A percentile compares a stretch with the other conserved stretches of the same genome.
phyloP scores from a whole-genome alignment of 2,797 vertebrate species.

The Ceryle rudis region DNA sequence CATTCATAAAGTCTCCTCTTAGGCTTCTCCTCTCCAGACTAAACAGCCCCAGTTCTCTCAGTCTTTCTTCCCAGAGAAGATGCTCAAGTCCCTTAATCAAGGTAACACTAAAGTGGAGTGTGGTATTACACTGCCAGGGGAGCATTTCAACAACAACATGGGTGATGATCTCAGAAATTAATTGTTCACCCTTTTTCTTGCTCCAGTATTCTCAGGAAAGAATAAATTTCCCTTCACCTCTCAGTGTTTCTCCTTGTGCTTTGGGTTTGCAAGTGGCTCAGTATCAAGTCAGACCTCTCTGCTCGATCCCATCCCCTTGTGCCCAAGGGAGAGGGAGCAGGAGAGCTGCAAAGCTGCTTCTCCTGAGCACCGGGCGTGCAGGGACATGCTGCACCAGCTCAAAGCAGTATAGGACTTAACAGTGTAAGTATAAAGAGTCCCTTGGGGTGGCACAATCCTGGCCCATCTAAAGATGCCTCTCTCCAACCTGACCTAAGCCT shows the following conservation, averaged over 20 bases:
- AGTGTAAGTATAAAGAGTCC: not conserved
- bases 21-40: too few species aligned
- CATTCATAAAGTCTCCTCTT: too few species aligned
- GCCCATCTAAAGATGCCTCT: not conserved
- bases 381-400: not conserved
- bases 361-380: not conserved
- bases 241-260: not conserved
- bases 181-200: not conserved
- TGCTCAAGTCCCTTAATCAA: not conserved
- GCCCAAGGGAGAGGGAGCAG: not conserved
- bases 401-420: not conserved
- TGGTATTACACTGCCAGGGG: not conserved
- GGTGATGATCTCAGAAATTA: not conserved
- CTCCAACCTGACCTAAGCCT: not conserved
- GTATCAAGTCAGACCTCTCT: not conserved
- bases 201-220: not conserved
- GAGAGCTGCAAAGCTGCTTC: not conserved
- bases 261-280: not conserved
- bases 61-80: too few species aligned
- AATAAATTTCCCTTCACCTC: not conserved
- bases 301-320: not conserved
- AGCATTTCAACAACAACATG: not conserved
- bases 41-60: too few species aligned
- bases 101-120: too few species aligned
- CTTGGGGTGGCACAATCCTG: not conserved